These are phyloP conservation scores for Syrista parreyssii DNA, from an alignment of 2,888 invertebrate genomes.

Conservation along the genomic window DNA sequence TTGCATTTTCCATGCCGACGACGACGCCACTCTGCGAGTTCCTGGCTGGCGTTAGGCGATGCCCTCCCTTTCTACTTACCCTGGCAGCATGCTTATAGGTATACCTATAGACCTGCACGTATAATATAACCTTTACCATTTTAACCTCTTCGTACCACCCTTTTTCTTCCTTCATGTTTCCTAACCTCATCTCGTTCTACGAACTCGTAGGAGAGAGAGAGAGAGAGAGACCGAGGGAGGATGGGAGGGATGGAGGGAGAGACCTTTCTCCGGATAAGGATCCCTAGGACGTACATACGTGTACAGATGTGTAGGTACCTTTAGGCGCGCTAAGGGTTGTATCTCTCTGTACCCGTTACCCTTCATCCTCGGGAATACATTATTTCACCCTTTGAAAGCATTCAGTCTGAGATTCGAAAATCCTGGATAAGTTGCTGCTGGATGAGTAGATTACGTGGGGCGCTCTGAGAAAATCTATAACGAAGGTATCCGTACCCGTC, in stretches of 20 bases:
- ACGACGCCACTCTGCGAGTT: neutral
- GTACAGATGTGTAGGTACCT: neutral
- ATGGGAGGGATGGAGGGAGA: conserved; percentile 18
- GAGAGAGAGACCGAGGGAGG: conserved; percentile 14
- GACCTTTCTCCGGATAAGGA: neutral
- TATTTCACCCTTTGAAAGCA: conserved; percentile 5
- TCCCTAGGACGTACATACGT: neutral
- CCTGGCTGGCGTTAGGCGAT: neutral
- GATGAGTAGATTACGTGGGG: neutral
- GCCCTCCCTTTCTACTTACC: neutral
- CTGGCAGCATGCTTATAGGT: neutral
- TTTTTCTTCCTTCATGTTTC: conserved; percentile 14
- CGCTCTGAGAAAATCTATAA: neutral
- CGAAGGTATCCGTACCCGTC: neutral
- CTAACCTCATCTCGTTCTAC: conserved; percentile 24
- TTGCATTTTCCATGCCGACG: conserved; percentile 54
- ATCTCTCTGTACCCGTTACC: conserved; percentile 10
- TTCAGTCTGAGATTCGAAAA: conserved; percentile 9
- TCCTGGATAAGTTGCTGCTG: conserved; percentile 4
- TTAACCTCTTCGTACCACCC: neutral
- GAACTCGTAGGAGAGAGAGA: conserved; percentile 5
- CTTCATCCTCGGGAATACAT: neutral
- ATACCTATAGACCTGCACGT: neutral
- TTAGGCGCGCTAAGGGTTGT: conserved; percentile 2
- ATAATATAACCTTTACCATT: neutral